Evolutionary conservation across 2,888 invertebrate genomes (phyloP), one percentile per base, ranked within the genome.

Genomic region (Caenorhabditis wallacei): DNA sequence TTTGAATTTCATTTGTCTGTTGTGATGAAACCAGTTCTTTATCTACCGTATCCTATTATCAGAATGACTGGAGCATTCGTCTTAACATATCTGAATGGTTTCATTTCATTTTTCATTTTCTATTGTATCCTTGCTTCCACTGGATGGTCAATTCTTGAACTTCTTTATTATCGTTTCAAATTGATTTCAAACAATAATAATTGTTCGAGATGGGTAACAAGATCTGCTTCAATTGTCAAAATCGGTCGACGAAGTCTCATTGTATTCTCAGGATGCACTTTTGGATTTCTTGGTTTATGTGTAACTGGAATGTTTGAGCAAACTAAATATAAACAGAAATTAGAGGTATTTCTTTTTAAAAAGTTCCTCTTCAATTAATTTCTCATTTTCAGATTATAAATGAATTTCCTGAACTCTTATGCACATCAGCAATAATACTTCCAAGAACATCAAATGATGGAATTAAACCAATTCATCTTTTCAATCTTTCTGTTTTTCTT

Each of bases 121-220:
- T 64, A 75, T 0, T 24, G 75, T 13, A 63, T 81, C 13, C 61
- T 74, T 16, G 63, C 56, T 1, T 40, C 48, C 0, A 81, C 80
- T 20, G 53, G 61, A 18, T 63, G 59, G 61, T 81, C 80, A 2
- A 81, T 81, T 30, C n/a, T 81, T 13, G 75, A 81, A 57, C 63
- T 81, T 16, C 68, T 81, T 22, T 43, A 75, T 35, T 81, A 64
- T 48, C 80, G 80, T 3, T 75, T 81, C 70, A 81, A 70, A 51
- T n/a, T 81, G 22, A 70, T 81, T 5, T 57, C 63, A 2, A 57
- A 51, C n/a, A 70, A 24, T 24, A 56, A 56, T 51, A 16, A 64
- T 10, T 20, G 30, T 7, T 64, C 64, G 8, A 40, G 18, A 2
- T 80, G 80, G 80, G 72, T 80, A 7, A 46, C 22, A 53, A 48